Evolutionary conservation across 92 coral and sea anemone species (phyloP).

Genomic region (Siderastrea radians): DNA sequence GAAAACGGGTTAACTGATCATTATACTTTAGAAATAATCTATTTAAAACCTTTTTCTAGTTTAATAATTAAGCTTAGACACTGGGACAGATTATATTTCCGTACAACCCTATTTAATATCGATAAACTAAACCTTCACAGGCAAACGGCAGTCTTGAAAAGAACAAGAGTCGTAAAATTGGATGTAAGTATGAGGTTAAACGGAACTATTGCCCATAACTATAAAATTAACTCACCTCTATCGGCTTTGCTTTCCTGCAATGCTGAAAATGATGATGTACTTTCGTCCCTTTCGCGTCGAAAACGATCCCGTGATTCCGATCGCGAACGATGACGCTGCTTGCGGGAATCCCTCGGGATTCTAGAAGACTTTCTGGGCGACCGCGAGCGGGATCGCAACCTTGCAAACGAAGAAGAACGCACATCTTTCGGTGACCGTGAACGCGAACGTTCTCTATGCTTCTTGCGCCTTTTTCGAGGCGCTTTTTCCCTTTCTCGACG

Average conservation of each 20-base stretch:
- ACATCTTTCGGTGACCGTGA: not conserved
- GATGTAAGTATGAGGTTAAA: too few species aligned
- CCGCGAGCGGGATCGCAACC: constrained; percentile 14
- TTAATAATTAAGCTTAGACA: too few species aligned
- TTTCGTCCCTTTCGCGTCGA: not conserved
- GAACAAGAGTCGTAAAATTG: too few species aligned
- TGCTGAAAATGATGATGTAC: constrained; percentile 1
- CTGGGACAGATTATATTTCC: too few species aligned
- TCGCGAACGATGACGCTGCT: not conserved
- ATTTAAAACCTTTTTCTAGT: too few species aligned
- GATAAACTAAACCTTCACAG: too few species aligned
- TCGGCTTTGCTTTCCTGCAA: constrained; percentile 1
- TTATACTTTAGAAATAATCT: too few species aligned
- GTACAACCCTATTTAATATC: too few species aligned
- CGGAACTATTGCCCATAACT: not conserved
- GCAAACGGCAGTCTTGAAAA: too few species aligned
- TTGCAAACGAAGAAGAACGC: constrained; percentile 1
- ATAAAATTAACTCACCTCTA: not conserved
- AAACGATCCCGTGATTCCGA: constrained; percentile 3
- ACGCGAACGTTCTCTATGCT: not conserved
- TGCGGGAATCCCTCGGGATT: not conserved
- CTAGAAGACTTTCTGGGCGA: constrained; percentile 1
- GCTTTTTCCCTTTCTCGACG: not conserved
- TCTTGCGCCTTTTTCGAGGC: not conserved
- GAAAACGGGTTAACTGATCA: too few species aligned